Percentiles rank a stretch among this genome's conserved stretches.
These are phyloP conservation scores for Tylochromis polylepis DNA, from an alignment of 2,113 vertebrate genomes.

Conservation along the genomic window DNA sequence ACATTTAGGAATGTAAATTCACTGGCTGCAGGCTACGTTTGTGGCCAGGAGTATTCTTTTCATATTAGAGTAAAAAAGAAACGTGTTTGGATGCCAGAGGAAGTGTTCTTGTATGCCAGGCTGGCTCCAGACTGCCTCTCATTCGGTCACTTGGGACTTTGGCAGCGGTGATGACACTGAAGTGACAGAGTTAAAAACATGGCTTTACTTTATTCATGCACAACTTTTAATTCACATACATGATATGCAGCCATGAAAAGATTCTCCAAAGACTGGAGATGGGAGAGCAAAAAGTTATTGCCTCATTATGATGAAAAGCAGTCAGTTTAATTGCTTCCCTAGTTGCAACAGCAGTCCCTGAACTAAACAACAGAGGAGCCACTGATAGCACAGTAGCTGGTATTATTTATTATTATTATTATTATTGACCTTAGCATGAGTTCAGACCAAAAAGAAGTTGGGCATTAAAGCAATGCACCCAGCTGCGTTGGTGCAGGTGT, in stretches of 20 bases:
- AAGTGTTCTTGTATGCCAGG: background rate
- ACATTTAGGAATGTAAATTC: background rate
- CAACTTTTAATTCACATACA: background rate
- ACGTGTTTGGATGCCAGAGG: background rate
- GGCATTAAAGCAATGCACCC: background rate
- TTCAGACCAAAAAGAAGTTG: background rate
- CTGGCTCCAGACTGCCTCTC: background rate
- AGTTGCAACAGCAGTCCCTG: background rate
- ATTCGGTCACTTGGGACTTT: background rate
- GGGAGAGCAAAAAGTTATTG: background rate
- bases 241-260: background rate
- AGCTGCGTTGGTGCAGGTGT: background rate
- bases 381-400: background rate
- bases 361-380: background rate
- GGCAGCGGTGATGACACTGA: background rate
- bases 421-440: background rate
- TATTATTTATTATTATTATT: too few species aligned
- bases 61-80: background rate
- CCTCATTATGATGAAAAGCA: background rate
- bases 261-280: background rate
- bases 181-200: background rate
- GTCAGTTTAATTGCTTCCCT: background rate
- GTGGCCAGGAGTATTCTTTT: background rate
- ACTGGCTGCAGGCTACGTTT: background rate
- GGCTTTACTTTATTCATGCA: background rate